Evolutionary conservation across 2,113 vertebrate species (phyloP).

Genomic region (Campylomormyrus numenius): DNA sequence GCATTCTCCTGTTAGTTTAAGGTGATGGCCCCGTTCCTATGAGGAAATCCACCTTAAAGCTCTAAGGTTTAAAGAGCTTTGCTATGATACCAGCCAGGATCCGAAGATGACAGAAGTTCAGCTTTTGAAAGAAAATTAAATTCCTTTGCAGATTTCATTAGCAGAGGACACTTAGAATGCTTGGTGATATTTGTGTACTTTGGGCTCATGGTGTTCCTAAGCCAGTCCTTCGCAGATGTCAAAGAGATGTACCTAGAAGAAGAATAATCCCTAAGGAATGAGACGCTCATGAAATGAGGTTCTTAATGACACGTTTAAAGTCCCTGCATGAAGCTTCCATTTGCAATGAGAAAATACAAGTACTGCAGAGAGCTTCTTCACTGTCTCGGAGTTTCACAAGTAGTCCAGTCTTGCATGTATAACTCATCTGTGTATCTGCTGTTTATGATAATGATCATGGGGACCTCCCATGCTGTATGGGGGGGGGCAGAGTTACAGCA

Average conservation of each 20-base stretch:
- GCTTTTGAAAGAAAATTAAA: background rate
- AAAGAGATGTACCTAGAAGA: background rate
- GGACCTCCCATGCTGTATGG: background rate
- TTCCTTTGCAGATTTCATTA: background rate
- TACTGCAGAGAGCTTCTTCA: background rate
- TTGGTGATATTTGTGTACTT: background rate
- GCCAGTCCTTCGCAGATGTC: background rate
- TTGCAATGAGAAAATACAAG: background rate
- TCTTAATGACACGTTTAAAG: background rate
- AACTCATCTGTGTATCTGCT: background rate
- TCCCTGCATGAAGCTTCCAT: background rate
- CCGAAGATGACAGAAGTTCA: background rate
- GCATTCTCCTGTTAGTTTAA: background rate
- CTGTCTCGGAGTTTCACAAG: background rate
- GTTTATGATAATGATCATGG: background rate
- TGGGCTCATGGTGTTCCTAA: background rate
- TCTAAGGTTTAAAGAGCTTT: background rate
- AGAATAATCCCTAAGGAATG: background rate
- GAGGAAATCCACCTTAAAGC: background rate
- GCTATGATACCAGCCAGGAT: background rate
- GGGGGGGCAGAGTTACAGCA: background rate
- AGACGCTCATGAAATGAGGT: background rate
- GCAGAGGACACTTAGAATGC: background rate
- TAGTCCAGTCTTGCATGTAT: too few species aligned
- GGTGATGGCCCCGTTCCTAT: background rate